Conservation (phyloP, 2,113 vertebrate species). For the Deroptyus accipitrinus region DNA sequence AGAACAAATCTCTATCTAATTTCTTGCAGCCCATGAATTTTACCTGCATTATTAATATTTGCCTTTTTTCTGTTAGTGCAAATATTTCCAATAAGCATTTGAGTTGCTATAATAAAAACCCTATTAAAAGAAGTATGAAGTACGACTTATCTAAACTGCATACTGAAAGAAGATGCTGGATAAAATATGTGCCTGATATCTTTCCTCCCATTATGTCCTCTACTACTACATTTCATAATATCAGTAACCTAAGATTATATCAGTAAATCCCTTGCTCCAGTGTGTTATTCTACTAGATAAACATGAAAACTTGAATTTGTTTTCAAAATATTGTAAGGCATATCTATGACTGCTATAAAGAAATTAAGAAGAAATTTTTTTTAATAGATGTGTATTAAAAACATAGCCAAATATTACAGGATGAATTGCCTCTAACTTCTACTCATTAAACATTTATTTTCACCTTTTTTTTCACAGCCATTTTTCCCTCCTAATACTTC, state of each 20-base stretch:
- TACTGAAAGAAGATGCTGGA: background rate
- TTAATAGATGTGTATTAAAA: background rate
- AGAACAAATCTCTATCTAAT: background rate
- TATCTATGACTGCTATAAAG: background rate
- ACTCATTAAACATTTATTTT: background rate
- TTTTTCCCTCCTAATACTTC: background rate
- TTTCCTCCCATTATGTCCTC: background rate
- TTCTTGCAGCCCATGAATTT: background rate
- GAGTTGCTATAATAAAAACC: background rate
- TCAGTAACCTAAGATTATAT: background rate
- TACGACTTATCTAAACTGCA: background rate
- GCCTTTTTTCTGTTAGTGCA: background rate
- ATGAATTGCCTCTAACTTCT: background rate
- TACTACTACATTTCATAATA: background rate
- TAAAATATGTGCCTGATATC: background rate
- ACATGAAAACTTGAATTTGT: background rate
- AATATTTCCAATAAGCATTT: background rate
- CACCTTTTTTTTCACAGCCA: background rate
- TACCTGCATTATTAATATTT: background rate
- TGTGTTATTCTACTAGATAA: background rate
- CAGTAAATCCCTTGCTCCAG: background rate
- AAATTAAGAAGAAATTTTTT: background rate
- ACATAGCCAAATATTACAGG: background rate
- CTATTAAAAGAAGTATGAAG: background rate
- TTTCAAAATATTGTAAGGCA: background rate